Base-by-base conservation (phyloP, 2,797 vertebrate genomes). In the Argya squamiceps region DNA sequence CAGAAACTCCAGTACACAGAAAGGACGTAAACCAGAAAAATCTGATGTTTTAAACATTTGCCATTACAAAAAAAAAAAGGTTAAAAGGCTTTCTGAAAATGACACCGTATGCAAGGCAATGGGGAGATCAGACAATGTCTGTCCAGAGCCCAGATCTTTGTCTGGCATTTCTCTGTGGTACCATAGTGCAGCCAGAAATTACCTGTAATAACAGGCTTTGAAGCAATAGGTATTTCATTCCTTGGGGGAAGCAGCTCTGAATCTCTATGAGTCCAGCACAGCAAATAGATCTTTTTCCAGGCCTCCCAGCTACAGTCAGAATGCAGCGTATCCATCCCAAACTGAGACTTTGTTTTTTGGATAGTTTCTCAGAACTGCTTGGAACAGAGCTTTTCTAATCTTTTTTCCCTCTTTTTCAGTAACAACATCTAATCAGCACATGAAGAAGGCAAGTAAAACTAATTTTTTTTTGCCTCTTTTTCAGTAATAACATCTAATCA, bases 41-140 rank as follows among this genome's bases (percentile, higher is more conserved):
- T 86, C 44, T 82, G 52, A 69, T 93, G 92, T 73, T 87, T 90
- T 76, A 93, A 94, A 90, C 83, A 90, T 92, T 92, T 86, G 21
- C 30, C 44, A 2, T 84, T 59, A 32, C 14, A 39, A 37, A 77
- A 44, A 77, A 53, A 80, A 44, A 77, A 69, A 20, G 29, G 4
- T 79, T 64, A 47, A 93, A 82, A 0, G 0, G 5, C 32, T 85
- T 89, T 95, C 49, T 74, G 49, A 75, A 93, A 83, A 64, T 75
- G 26, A 60, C 68, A 85, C 58, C 1, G 0, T 60, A 27, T 78
- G 39, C 47, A 79, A 87, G 55, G 39, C 55, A 89, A 71, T 24
- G 44, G 46, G 39, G 50, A 88, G 34, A 93, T 71, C 89, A 87
- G 60, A 77, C 63, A 63, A 11, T 2, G 49, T 58, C 83, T 93